These are phyloP conservation scores for Dolichomitus sp. DNA, from an alignment of 2,888 invertebrate species.

Conservation along the genomic window DNA sequence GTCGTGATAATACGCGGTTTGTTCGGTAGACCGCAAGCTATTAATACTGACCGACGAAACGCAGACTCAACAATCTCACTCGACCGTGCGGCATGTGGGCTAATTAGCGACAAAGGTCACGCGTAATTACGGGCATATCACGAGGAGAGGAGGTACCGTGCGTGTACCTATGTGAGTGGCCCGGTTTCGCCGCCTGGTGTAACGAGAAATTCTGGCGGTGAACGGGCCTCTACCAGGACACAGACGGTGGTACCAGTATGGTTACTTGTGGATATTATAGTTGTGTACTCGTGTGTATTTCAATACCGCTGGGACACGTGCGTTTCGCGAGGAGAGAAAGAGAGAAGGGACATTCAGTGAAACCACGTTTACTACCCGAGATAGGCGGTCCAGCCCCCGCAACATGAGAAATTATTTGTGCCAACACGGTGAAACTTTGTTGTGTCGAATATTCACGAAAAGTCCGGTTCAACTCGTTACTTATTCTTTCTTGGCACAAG, in stretches of 20 bases:
- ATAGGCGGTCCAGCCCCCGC: constrained; percentile 56
- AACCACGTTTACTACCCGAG: constrained; percentile 53
- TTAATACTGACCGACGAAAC: constrained; percentile 50
- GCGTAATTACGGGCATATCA: constrained; percentile 65
- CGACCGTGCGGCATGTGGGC: constrained; percentile 58
- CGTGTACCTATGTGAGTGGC: constrained; percentile 29
- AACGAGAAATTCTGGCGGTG: constrained; percentile 54
- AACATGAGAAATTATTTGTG: constrained; percentile 50
- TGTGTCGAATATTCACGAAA: constrained; percentile 48
- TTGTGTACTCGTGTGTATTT: constrained; percentile 36
- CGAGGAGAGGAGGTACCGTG: constrained; percentile 44
- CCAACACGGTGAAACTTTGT: not conserved
- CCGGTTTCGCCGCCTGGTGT: constrained; percentile 12
- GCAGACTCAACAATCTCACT: constrained; percentile 23
- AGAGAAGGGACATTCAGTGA: constrained; percentile 8
- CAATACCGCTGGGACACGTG: constrained; percentile 60
- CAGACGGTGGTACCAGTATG: not conserved
- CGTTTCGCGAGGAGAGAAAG: constrained; percentile 28
- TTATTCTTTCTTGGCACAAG: constrained; percentile 39
- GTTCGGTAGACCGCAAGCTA: constrained; percentile 51
- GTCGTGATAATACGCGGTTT: constrained; percentile 54
- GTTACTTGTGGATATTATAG: constrained; percentile 32
- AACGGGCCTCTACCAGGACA: constrained; percentile 22
- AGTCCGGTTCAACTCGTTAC: constrained; percentile 55
- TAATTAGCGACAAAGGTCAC: constrained; percentile 70